Evolutionary conservation across 2,797 vertebrate genomes (phyloP), one percentile per base, ranked within the genome.

Genomic region (Channa striata): DNA sequence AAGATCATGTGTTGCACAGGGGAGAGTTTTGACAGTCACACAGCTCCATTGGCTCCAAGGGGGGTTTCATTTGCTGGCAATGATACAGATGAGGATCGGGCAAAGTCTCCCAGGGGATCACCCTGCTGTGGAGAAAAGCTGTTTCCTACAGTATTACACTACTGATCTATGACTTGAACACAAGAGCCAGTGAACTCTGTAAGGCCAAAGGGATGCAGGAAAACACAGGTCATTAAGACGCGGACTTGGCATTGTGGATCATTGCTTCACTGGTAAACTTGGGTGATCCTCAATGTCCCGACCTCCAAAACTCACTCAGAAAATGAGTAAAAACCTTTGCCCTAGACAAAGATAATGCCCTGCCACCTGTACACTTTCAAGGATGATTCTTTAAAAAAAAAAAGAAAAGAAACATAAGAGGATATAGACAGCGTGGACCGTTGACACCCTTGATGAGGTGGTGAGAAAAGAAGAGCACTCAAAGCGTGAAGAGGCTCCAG

Each of bases 111-210:
- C 71, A 1, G 2, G 72, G 80, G 77, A 77, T 72, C 40, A 21
- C 13, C 67, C 67, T 51, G 72, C 83, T 82, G 86, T 61, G 77
- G 59, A 78, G 74, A 52, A 87, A 88, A 84, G 72, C 80, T 83
- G 85, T 87, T 85, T 77, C 79, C 77, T 71, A 25, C 72, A 47
- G 63, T 53, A 78, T 85, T 76, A 89, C 69, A 85, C 81, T 78
- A 86, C 77, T 80, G 87, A 91, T 90, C 72, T 87, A 85, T 84
- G 78, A 84, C 84, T 77, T 70, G 19, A 75, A 82, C 82, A 83
- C 72, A 68, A 78, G 80, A 60, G 48, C 39, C 58, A 65, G 6
- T 70, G 77, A 78, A 80, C 40, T 75, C 48, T 2, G 12, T 52
- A 8, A 81, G 66, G 64, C 71, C 54, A 36, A 59, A 68, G 65